phyloP scores from a whole-genome alignment of 2,888 invertebrate genomes.

The Tillus elongatus region DNA sequence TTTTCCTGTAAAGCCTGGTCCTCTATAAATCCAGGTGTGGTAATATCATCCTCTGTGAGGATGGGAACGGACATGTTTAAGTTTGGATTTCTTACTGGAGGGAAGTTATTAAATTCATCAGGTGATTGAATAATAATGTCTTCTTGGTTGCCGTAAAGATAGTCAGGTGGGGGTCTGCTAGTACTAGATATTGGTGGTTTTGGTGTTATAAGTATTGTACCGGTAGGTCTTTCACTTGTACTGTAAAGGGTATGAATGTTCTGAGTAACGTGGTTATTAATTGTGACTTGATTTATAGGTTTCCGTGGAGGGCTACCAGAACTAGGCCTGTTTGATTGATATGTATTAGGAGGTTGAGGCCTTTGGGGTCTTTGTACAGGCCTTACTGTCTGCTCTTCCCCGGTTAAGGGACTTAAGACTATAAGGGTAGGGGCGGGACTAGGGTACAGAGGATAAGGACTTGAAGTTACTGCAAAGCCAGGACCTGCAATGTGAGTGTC shows the following conservation, averaged over 20 bases:
- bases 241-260: conserved; percentile 48
- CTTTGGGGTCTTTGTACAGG: conserved; percentile 6
- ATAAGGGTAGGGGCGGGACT: conserved; percentile 51
- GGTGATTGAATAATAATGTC: conserved; percentile 50
- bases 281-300: conserved; percentile 47
- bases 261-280: conserved; percentile 53
- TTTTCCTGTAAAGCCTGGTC: conserved; percentile 69
- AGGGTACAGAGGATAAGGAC: conserved; percentile 30
- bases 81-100: conserved; percentile 77
- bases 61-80: conserved; percentile 59
- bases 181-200: conserved; percentile 46
- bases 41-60: conserved; percentile 54
- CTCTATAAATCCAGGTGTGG: conserved; percentile 68
- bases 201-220: conserved; percentile 59
- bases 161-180: conserved; percentile 22
- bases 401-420: conserved; percentile 47
- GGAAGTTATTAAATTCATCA: conserved; percentile 70
- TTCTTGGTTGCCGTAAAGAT: conserved; percentile 37
- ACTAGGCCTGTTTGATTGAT: conserved; percentile 10
- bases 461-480: conserved; percentile 29
- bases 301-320: conserved; percentile 28
- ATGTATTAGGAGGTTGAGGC: conserved; percentile 7
- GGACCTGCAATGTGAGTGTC: conserved; percentile 30
- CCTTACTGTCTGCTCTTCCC: conserved; percentile 19
- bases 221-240: conserved; percentile 48